A percentile compares a stretch with the other conserved stretches of the same genome.
phyloP scores from a whole-genome alignment of 2,797 vertebrate genomes.

The Australoheros facetus region DNA sequence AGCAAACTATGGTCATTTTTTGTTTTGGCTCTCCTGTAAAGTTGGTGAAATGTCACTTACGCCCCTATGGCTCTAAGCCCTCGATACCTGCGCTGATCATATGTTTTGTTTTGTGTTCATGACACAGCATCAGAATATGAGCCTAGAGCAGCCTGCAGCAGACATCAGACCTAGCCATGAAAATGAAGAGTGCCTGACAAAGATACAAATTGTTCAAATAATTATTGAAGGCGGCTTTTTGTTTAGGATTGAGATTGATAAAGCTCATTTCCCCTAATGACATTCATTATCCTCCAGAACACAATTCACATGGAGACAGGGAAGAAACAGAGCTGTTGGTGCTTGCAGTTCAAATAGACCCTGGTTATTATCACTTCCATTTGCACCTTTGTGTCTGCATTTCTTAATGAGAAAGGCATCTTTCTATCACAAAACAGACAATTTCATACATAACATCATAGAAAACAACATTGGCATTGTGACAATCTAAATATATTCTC shows the following conservation, averaged over 20 bases:
- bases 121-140: constrained; percentile 5
- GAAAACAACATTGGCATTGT: constrained; percentile 26
- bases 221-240: constrained; percentile 39
- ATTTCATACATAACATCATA: constrained; percentile 28
- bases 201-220: constrained; percentile 36
- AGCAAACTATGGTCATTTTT: too few species aligned
- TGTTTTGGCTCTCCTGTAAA: too few species aligned
- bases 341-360: constrained; percentile 18
- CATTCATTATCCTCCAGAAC: constrained; percentile 55
- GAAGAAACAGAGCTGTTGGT: constrained; percentile 25
- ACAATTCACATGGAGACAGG: constrained; percentile 12
- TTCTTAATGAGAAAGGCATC: constrained; percentile 31
- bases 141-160: constrained; percentile 13
- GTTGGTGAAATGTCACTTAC: too few species aligned
- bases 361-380: constrained; percentile 45
- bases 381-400: constrained; percentile 36
- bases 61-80: too few species aligned
- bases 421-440: constrained; percentile 28
- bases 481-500: constrained; percentile 51
- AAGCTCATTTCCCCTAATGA: constrained; percentile 49
- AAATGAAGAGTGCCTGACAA: constrained; percentile 43
- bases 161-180: constrained; percentile 44
- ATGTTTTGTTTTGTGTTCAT: constrained; percentile 3
- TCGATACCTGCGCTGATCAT: neutral
- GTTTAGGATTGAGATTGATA: constrained; percentile 55